phyloP scores from a whole-genome alignment of 2,888 invertebrate species.

The Trilocha varians region DNA sequence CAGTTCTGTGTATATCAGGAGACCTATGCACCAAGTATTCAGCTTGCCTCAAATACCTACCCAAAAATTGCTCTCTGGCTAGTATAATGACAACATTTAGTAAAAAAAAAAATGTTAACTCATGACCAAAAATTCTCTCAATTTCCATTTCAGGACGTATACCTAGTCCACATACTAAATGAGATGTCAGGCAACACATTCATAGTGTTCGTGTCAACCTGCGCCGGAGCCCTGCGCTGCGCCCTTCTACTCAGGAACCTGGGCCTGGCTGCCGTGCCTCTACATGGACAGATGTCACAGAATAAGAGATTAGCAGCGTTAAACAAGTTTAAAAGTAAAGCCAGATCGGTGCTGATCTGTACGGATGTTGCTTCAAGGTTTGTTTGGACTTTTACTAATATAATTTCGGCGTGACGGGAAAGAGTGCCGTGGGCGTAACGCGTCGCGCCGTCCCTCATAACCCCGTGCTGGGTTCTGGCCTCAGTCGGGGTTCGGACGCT shows the following conservation, averaged over 20 bases:
- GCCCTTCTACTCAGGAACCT: slow-evolving; percentile 92
- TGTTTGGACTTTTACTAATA: slow-evolving; percentile 9
- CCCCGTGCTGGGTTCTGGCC: too few species aligned
- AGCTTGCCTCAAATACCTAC: too few species aligned
- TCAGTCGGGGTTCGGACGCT: too few species aligned
- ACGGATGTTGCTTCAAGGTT: slow-evolving; percentile 98
- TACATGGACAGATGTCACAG: slow-evolving; percentile 99
- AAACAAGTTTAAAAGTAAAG: slow-evolving; percentile 96
- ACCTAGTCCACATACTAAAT: slow-evolving; percentile 94
- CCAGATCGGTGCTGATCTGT: slow-evolving; percentile 94
- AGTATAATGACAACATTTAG: too few species aligned
- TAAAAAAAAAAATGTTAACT: too few species aligned
- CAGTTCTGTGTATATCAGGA: too few species aligned
- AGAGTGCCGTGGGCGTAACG: too few species aligned
- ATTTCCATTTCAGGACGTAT: slow-evolving; percentile 87
- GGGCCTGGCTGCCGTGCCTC: slow-evolving; percentile 93
- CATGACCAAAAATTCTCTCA: too few species aligned
- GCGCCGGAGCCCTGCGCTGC: slow-evolving; percentile 90
- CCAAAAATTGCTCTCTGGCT: too few species aligned
- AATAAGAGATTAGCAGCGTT: slow-evolving; percentile 95
- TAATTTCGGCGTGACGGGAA: background rate
- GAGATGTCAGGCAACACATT: slow-evolving; percentile 96
- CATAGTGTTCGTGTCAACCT: slow-evolving; percentile 98
- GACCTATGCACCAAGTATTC: too few species aligned
- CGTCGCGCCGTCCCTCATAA: too few species aligned